Base-by-base conservation (phyloP, 2,113 vertebrate genomes). In the Mus spicilegus region DNA sequence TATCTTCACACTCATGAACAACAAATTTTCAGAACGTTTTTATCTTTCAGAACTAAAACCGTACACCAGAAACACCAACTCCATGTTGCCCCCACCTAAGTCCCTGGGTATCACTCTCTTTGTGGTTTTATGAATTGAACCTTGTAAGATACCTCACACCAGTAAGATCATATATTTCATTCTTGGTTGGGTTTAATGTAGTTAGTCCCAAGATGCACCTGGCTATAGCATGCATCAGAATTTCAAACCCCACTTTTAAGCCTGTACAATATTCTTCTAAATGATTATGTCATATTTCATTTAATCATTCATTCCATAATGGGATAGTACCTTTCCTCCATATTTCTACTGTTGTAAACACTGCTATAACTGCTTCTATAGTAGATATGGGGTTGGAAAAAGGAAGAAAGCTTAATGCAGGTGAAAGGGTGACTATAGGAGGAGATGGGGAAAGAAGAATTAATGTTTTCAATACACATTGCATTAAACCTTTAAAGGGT, bases 1-100 rank as follows among this genome's bases (percentile, higher is more conserved):
- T 11, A 70, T 65, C n/a, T 42, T 70, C 26, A 67, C 2, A 65
- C 19, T 81, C 22, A 8, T 67, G 20, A 46, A 24, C n/a, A 28
- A 42, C 22, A 42, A 63, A 42, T 63, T 14, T 84, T 61, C 33
- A 26, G 12, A 42, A 17, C 1, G 36, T 58, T 33, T 84, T 69
- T 39, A 46, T 78, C 22, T 86, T 93, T 65, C 17, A 94, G 88
- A 94, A 51, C 42, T 73, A 5, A 89, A 65, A 91, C 54, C 65
- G 7, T 80, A 7, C 20, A 49, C 20, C 22, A 3, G 13, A 26
- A 51, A 49, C 3, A 10, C 3, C 24, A 36, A 20, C 33, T 49
- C 5, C 0, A 12, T 0, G 24, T 42, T 22, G 3, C 1, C 9
- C 24, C 0, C 0, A 5, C 1, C 20, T 10, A 65, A 58, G 9